phyloP scores from a whole-genome alignment of 2,888 invertebrate genomes.

The Melanostoma mellinum region DNA sequence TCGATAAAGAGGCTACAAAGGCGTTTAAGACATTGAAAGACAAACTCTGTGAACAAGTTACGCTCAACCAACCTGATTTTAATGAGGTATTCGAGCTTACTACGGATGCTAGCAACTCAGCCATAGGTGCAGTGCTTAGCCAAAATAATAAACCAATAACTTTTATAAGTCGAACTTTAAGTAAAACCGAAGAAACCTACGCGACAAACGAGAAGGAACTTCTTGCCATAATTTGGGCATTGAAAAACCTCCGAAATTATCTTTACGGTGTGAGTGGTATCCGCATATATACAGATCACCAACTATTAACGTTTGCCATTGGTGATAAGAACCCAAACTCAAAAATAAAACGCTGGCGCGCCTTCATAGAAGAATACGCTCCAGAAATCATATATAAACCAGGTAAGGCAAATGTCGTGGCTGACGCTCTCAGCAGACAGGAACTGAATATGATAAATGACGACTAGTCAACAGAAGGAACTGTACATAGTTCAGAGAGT shows the following conservation, averaged over 20 bases:
- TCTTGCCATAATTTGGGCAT: constrained; percentile 75
- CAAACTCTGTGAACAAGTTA: constrained; percentile 22
- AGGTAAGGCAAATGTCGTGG: constrained; percentile 10
- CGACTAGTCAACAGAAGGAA: constrained; percentile 8
- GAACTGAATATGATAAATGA: constrained; percentile 22
- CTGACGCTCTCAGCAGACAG: constrained; percentile 15
- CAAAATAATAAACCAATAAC: constrained; percentile 55
- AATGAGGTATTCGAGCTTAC: constrained; percentile 39
- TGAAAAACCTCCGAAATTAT: constrained; percentile 77
- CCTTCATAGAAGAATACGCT: constrained; percentile 17
- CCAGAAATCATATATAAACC: constrained; percentile 27
- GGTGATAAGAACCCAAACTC: constrained; percentile 8
- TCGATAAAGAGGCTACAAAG: constrained; percentile 7
- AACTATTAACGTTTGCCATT: constrained; percentile 11
- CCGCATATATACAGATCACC: constrained; percentile 48
- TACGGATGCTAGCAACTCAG: constrained; percentile 41
- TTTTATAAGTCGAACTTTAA: too few relatives aligned
- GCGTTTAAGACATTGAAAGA: constrained; percentile 23
- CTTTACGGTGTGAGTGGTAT: constrained; percentile 76
- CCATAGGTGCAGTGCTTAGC: constrained; percentile 56
- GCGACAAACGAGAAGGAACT: too few relatives aligned
- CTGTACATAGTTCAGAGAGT: constrained; percentile 22
- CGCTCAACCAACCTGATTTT: constrained; percentile 75
- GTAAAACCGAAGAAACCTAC: too few relatives aligned
- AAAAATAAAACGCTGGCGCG: constrained; percentile 5